Conservation (phyloP, 1,140 invertebrate genomes). For the Lordiphosa clarofinis region DNA sequence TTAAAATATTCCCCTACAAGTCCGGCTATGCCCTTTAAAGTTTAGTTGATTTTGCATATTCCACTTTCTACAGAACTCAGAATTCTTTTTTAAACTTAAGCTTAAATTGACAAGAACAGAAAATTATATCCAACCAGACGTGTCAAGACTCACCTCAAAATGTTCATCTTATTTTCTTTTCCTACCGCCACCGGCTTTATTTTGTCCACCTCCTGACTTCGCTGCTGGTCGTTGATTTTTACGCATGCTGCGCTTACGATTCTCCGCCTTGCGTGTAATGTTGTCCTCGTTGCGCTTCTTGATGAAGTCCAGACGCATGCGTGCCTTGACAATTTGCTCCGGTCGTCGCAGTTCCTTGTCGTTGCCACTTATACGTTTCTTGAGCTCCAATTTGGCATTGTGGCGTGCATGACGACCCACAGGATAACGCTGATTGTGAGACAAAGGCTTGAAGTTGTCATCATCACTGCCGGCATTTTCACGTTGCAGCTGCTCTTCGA, state of each 20-base stretch:
- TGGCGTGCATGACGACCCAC: constrained; percentile 83
- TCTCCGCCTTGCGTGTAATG: constrained; percentile 49
- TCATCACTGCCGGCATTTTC: constrained; percentile 83
- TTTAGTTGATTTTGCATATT: too few relatives aligned
- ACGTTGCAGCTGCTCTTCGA: constrained; percentile 82
- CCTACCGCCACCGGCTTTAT: constrained; percentile 28
- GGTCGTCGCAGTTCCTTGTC: constrained; percentile 84
- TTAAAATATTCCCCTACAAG: too few relatives aligned
- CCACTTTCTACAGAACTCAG: too few relatives aligned
- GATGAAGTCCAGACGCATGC: constrained; percentile 79
- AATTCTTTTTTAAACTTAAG: too few relatives aligned
- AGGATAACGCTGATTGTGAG: constrained; percentile 77
- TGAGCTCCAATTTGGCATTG: constrained; percentile 82
- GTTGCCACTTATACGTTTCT: constrained; percentile 73
- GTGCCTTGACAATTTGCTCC: constrained; percentile 86
- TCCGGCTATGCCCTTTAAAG: too few relatives aligned
- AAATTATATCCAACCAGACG: too few relatives aligned
- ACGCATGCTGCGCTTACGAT: constrained; percentile 74
- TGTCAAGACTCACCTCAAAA: too few relatives aligned
- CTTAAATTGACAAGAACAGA: too few relatives aligned
- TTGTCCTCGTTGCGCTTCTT: constrained; percentile 66
- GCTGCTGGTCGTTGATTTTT: constrained; percentile 55
- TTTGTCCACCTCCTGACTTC: constrained; percentile 3
- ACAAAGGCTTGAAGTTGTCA: constrained; percentile 64
- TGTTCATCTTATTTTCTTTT: constrained; percentile 42